These are phyloP conservation scores for Ephestia elutella DNA, from an alignment of 1,140 invertebrate genomes.

Conservation along the genomic window DNA sequence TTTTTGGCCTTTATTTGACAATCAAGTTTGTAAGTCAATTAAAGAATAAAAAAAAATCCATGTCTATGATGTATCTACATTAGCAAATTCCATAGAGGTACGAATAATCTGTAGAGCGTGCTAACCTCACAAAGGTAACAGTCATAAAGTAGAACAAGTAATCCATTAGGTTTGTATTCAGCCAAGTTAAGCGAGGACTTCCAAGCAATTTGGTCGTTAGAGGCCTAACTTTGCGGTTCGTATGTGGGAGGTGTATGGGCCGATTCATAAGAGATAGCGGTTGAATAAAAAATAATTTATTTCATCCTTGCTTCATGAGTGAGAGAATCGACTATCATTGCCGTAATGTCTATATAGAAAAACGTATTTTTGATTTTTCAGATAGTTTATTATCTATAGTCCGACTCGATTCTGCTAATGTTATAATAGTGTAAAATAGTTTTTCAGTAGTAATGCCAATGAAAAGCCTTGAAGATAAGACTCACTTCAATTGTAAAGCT, in stretches of 20 bases:
- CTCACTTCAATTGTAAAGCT: too few species aligned
- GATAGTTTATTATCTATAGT: too few species aligned
- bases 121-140: slow-evolving; percentile 2
- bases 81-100: too few species aligned
- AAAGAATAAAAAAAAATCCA: too few species aligned
- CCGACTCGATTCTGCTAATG: too few species aligned
- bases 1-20: too few species aligned
- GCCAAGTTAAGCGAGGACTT: slow-evolving; percentile 7
- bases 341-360: background rate
- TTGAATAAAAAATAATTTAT: background rate
- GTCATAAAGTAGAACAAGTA: slow-evolving; percentile 11
- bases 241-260: background rate
- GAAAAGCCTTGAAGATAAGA: too few species aligned
- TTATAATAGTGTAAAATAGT: too few species aligned
- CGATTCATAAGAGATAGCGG: background rate
- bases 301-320: background rate
- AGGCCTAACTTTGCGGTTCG: slow-evolving; percentile 4
- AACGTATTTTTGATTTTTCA: too few species aligned
- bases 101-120: background rate
- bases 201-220: slow-evolving; percentile 7
- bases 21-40: too few species aligned
- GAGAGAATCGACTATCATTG: background rate
- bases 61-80: too few species aligned
- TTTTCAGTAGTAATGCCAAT: too few species aligned
- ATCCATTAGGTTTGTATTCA: slow-evolving; percentile 10